Conservation (phyloP, 1,140 invertebrate genomes). For the Hypothenemus hampei region DNA sequence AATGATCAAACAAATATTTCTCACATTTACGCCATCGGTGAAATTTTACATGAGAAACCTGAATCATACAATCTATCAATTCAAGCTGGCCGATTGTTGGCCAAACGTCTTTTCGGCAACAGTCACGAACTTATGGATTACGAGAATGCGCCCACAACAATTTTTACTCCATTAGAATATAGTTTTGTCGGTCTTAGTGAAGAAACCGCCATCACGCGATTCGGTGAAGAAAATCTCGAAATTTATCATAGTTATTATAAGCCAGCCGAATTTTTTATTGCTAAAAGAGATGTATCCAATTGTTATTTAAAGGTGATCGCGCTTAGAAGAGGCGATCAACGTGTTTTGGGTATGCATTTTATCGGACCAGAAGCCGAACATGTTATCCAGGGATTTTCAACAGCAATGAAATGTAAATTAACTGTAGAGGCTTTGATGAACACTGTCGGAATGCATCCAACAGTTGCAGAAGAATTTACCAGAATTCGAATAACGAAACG, state of each 20-base stretch:
- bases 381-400: slow-evolving; percentile 93
- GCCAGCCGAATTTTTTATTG: slow-evolving; percentile 92
- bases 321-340: slow-evolving; percentile 60
- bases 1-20: slow-evolving; percentile 83
- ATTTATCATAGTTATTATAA: slow-evolving; percentile 92
- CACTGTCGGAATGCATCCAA: slow-evolving; percentile 96
- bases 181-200: slow-evolving; percentile 90
- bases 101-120: slow-evolving; percentile 64
- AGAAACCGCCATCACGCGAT: slow-evolving; percentile 69
- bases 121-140: slow-evolving; percentile 74
- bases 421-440: slow-evolving; percentile 85
- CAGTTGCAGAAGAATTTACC: slow-evolving; percentile 86
- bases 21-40: slow-evolving; percentile 92
- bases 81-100: slow-evolving; percentile 83
- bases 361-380: slow-evolving; percentile 94
- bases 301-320: slow-evolving; percentile 80
- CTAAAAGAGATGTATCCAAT: slow-evolving; percentile 68
- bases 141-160: slow-evolving; percentile 88
- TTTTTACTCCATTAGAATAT: slow-evolving; percentile 97
- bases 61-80: slow-evolving; percentile 96
- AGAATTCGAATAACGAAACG: slow-evolving; percentile 73
- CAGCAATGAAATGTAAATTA: slow-evolving; percentile 76
- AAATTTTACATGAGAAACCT: slow-evolving; percentile 80
- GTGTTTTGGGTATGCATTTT: slow-evolving; percentile 91
- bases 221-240: slow-evolving; percentile 66